Evolutionary conservation across 2,888 invertebrate genomes (phyloP).

Genomic region (Autographa gamma): DNA sequence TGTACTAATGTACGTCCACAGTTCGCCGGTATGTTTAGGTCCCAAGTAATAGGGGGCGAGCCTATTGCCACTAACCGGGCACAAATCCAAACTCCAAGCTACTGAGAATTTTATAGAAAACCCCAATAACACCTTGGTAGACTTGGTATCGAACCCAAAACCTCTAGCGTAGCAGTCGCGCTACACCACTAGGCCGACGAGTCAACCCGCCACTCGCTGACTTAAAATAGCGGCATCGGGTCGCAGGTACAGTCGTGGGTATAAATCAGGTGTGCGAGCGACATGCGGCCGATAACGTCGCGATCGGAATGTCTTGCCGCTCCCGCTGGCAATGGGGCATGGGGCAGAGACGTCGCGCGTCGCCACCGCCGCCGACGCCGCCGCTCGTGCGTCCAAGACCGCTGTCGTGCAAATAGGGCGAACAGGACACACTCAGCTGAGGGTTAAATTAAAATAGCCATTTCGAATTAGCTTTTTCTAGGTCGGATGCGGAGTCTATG

Average conservation of each 20-base stretch:
- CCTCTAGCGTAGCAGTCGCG: too few relatives aligned
- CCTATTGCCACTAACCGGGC: too few relatives aligned
- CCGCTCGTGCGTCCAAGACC: conserved; percentile 12
- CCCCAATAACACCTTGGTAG: too few relatives aligned
- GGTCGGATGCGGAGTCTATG: neutral
- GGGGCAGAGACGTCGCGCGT: conserved; percentile 62
- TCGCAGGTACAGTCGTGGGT: conserved; percentile 47
- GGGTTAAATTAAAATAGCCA: conserved; percentile 24
- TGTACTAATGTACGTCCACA: too few relatives aligned
- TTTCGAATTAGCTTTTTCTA: neutral
- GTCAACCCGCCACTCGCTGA: too few relatives aligned
- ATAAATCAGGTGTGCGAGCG: conserved; percentile 78
- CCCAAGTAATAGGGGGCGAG: too few relatives aligned
- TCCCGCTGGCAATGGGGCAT: conserved; percentile 52
- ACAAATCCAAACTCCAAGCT: too few relatives aligned
- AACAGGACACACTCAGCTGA: conserved; percentile 6
- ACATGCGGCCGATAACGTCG: conserved; percentile 75
- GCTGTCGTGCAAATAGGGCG: conserved; percentile 38
- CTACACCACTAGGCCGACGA: too few relatives aligned
- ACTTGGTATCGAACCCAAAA: too few relatives aligned
- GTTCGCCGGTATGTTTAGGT: too few relatives aligned
- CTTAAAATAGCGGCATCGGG: too few relatives aligned
- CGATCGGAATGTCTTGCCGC: conserved; percentile 70
- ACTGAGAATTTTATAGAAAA: too few relatives aligned
- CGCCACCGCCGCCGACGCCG: neutral